Base-by-base conservation (phyloP, 2,888 invertebrate species). In the Hypolimnas misippus region DNA sequence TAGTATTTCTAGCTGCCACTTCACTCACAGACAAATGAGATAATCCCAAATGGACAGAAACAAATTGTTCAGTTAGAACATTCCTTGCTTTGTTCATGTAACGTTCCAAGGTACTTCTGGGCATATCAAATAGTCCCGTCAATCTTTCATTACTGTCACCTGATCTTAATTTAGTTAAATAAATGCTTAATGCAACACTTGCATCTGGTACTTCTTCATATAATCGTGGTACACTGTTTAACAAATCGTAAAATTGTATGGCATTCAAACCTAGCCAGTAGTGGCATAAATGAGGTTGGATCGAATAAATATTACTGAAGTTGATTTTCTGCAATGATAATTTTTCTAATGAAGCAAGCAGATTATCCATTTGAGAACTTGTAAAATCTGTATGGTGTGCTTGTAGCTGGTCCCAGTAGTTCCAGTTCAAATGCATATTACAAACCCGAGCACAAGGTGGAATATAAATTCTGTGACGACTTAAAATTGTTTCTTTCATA, bases 121-220 rank as follows among this genome's bases (percentile, higher is more conserved):
- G 12, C 35, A 25, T 53, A 19, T 57, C 25, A 53, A 62, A 62
- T 3, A 57, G 25, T 10, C 46, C 46, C 7, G 53, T 16, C 31
- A 57, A 21, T 51, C 56, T 59, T 31, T 57, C 63, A 60, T 65
- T 63, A 19, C 60, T 67, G 12, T 67, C 62, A 19, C 63, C 65
- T 7, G 60, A 57, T 52, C 67, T 57, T 21, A 60, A 14, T 52
- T 67, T 67, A 3, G 40, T 42, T 29, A 65, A 62, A 8, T 42
- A 62, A 53, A 68, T 64, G 40, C 63, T 59, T 40, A 68, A 63
- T 33, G 63, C 67, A 21, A 65, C 44, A 63, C 57, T 55, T 16
- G 69, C 62, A 62, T 60, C 42, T 44, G 62, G 53, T 51, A 66
- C 62, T 61, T 67, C 54, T 38, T 51, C 46, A 40, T 8, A 31